A percentile compares a stretch with the other conserved stretches of the same genome.
These are phyloP conservation scores for Magallana nippona DNA, from an alignment of 2,888 invertebrate genomes.

Conservation along the genomic window DNA sequence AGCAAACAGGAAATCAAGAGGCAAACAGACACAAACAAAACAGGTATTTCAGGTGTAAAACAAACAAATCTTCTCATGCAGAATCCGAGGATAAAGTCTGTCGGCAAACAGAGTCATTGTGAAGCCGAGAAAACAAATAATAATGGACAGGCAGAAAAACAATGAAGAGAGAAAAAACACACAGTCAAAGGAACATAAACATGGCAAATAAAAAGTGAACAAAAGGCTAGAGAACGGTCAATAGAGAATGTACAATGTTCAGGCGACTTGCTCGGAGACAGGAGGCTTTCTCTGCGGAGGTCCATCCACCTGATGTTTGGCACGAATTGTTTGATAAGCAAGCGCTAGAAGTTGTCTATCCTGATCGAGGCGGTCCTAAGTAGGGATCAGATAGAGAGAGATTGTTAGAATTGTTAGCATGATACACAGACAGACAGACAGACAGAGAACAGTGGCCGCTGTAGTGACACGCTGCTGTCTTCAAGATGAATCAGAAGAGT, in stretches of 20 bases:
- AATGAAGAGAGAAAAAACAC: neutral
- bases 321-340: constrained; percentile 40
- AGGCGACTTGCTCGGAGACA: neutral
- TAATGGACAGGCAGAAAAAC: neutral
- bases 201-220: neutral
- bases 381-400: neutral
- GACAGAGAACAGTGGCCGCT: too few relatives aligned
- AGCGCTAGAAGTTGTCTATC: constrained; percentile 38
- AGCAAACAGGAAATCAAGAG: too few relatives aligned
- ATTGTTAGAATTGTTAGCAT: neutral
- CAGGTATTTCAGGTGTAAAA: too few relatives aligned
- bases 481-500: too few relatives aligned
- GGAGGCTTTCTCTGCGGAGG: neutral
- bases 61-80: too few relatives aligned
- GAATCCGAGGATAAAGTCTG: too few relatives aligned
- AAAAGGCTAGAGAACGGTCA: neutral
- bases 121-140: too few relatives aligned
- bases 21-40: too few relatives aligned
- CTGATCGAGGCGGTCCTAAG: constrained; percentile 39
- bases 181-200: neutral
- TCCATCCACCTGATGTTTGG: constrained; percentile 26
- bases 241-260: neutral
- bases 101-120: too few relatives aligned
- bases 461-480: too few relatives aligned
- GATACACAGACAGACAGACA: neutral